Evolutionary conservation across 1,140 invertebrate species (phyloP), one percentile per base, ranked within the genome.

Genomic region (Samia ricini): DNA sequence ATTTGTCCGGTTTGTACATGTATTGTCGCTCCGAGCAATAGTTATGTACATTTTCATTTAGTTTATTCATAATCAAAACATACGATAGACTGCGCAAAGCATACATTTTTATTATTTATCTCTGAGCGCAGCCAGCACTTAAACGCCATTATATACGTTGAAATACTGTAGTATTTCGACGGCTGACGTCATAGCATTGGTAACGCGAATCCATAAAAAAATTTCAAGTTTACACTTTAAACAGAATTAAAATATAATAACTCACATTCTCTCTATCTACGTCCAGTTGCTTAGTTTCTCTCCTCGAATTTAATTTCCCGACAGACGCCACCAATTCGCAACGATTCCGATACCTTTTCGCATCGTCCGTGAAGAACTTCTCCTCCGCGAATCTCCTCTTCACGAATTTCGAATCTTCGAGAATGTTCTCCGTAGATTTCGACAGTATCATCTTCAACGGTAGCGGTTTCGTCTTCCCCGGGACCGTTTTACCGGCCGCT

Each of bases 261-360:
- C 86, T 87, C 42, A 89, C 86, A 60, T 89, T 89, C 52, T 85
- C 83, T 67, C 75, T 78, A 57, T 89, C 86, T 2, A 87, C 79
- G 52, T 89, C 84, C 19, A 87, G 20, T 56, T 89, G 86, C 0
- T 23, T 33, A 19, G 21, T 63, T 3, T 79, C 71, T 49, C 62
- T 77, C 52, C 74, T 82, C 4, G 76, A 8, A 10, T 29, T 29
- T 5, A 29, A 74, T 1, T 69, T 75, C 10, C n/a, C n/a, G n/a
- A 76, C 60, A 7, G 61, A 65, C 0, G 62, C 22, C 18, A 7
- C 52, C n/a, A 33, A 26, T n/a, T 60, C 68, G 15, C 21, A 51
- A 2, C 69, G 72, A 24, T 68, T 83, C 60, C 62, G 75, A 18
- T 72, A 74, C 26, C 74, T 72, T 63, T 72, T 83, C 0, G 63